Evolutionary conservation across 2,888 invertebrate species (phyloP).

Genomic region (Acleris cristana): DNA sequence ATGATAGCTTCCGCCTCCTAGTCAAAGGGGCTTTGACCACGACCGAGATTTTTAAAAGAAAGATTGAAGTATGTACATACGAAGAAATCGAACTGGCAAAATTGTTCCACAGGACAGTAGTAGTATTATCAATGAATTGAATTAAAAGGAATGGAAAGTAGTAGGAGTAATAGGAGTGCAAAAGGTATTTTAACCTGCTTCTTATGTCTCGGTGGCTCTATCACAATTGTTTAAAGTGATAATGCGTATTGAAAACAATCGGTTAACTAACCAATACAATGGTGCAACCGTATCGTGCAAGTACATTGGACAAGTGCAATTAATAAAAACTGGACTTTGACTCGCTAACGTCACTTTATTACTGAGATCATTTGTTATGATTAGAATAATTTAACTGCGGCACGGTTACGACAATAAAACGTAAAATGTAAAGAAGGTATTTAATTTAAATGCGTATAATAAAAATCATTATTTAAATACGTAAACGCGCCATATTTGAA

Average conservation of each 20-base stretch:
- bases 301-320: constrained; percentile 1
- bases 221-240: too few relatives aligned
- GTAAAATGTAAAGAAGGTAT: not conserved
- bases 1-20: too few relatives aligned
- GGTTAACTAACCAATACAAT: not conserved
- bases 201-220: too few relatives aligned
- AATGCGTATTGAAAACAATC: not conserved
- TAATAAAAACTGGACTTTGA: constrained; percentile 1
- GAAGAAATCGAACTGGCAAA: too few relatives aligned
- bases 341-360: not conserved
- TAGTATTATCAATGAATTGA: too few relatives aligned
- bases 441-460: constrained; percentile 5
- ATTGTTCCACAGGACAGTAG: too few relatives aligned
- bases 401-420: constrained; percentile 4
- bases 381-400: constrained; percentile 13
- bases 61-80: too few relatives aligned
- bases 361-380: not conserved
- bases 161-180: too few relatives aligned
- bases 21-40: too few relatives aligned
- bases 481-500: not conserved
- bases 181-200: too few relatives aligned
- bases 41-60: too few relatives aligned
- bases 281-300: not conserved
- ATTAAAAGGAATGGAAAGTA: too few relatives aligned
- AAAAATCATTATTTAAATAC: constrained; percentile 9